These are phyloP conservation scores for Protomyctophum bolini DNA, from an alignment of 2,113 vertebrate genomes.

Conservation along the genomic window DNA sequence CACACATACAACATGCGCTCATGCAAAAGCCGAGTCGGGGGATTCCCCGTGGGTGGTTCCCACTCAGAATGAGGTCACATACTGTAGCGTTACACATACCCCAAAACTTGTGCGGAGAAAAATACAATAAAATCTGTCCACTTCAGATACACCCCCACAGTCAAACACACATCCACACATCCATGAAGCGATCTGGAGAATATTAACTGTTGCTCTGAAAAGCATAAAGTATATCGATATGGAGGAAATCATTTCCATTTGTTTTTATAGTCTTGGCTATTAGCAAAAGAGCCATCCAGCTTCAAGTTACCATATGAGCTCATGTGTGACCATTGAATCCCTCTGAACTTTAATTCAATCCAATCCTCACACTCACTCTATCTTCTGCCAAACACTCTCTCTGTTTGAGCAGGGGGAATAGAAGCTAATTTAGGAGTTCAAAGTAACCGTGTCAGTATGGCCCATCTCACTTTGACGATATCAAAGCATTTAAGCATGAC, in stretches of 20 bases:
- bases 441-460: background rate
- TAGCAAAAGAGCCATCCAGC: slow-evolving; percentile 19
- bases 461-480: background rate
- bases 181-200: slow-evolving; percentile 65
- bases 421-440: background rate
- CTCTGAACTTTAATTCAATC: background rate
- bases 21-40: slow-evolving; percentile 62
- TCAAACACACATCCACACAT: slow-evolving; percentile 55
- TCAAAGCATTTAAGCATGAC: background rate
- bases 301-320: slow-evolving; percentile 46
- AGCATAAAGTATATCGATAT: slow-evolving; percentile 59
- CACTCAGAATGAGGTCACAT: slow-evolving; percentile 76
- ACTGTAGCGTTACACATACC: slow-evolving; percentile 59
- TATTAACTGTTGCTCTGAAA: slow-evolving; percentile 59
- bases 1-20: background rate
- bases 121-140: slow-evolving; percentile 58
- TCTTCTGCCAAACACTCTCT: slow-evolving; percentile 7
- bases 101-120: slow-evolving; percentile 59
- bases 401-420: background rate
- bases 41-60: slow-evolving; percentile 79
- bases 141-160: slow-evolving; percentile 58
- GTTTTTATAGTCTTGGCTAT: slow-evolving; percentile 48
- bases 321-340: slow-evolving; percentile 21
- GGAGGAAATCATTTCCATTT: slow-evolving; percentile 57
- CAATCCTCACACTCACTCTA: background rate